Conservation (phyloP, 1,140 invertebrate species). For the Oryctes rhinoceros region DNA sequence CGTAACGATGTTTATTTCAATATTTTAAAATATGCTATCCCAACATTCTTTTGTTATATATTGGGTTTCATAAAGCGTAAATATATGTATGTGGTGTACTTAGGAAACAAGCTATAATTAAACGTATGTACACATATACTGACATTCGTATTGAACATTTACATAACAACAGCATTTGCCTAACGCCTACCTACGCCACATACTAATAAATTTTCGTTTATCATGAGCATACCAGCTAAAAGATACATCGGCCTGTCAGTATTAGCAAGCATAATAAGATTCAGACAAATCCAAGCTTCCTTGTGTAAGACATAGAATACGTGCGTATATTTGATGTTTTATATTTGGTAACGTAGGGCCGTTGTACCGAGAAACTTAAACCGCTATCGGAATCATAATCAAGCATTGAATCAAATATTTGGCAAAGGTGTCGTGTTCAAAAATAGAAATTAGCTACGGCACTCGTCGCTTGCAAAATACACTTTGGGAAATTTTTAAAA, state of each 20-base stretch:
- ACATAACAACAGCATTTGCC: constrained; percentile 5
- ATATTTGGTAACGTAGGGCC: neutral
- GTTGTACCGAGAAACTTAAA: neutral
- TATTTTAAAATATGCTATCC: too few relatives aligned
- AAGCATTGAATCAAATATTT: neutral
- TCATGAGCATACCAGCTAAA: neutral
- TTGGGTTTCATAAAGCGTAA: neutral
- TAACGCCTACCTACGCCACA: neutral
- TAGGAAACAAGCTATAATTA: neutral
- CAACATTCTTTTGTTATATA: too few relatives aligned
- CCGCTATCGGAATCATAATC: neutral
- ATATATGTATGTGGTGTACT: neutral
- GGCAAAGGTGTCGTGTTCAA: neutral
- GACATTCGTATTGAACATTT: neutral
- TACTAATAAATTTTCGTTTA: neutral
- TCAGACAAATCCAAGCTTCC: neutral
- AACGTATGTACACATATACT: neutral
- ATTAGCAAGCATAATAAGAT: neutral
- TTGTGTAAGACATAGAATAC: neutral
- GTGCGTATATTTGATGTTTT: neutral
- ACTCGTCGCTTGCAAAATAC: neutral
- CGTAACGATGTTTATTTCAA: too few relatives aligned
- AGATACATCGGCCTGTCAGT: neutral
- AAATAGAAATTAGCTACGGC: constrained; percentile 3
- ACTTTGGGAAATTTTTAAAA: neutral